Percentiles rank a stretch among this genome's conserved stretches.
phyloP scores from a whole-genome alignment of 2,113 vertebrate genomes.

The Macrotis lagotis region DNA sequence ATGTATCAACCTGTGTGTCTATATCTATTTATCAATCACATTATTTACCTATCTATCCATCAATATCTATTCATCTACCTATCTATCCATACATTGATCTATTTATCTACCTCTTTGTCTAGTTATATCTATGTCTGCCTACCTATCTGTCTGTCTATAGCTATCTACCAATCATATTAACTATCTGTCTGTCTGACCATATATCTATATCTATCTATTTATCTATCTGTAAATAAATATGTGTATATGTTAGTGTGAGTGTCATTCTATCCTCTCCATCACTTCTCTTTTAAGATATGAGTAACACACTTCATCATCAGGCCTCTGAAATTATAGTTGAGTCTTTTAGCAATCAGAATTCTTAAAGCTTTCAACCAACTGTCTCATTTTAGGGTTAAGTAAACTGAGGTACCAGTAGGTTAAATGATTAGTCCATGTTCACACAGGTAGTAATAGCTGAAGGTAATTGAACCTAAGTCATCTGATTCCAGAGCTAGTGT shows the following conservation, averaged over 20 bases:
- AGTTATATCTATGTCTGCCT: too few relatives aligned
- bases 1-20: too few relatives aligned
- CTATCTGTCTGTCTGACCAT: too few relatives aligned
- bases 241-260: background rate
- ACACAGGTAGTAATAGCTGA: background rate
- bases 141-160: too few relatives aligned
- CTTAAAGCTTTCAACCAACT: background rate
- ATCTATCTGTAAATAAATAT: background rate
- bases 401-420: background rate
- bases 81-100: too few relatives aligned
- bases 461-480: background rate
- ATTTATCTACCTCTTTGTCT: too few relatives aligned
- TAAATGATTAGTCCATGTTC: background rate
- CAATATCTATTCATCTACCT: too few relatives aligned
- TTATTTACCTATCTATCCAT: too few relatives aligned
- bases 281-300: background rate
- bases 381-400: background rate
- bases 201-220: too few relatives aligned
- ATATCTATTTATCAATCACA: too few relatives aligned
- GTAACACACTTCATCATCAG: background rate
- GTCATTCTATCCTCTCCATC: background rate
- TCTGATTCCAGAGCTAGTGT: background rate
- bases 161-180: too few relatives aligned
- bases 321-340: background rate
- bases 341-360: background rate